Percentiles rank a stretch among this genome's conserved stretches.
phyloP scores from a whole-genome alignment of 2,113 vertebrate genomes.

The Narcine bancroftii region DNA sequence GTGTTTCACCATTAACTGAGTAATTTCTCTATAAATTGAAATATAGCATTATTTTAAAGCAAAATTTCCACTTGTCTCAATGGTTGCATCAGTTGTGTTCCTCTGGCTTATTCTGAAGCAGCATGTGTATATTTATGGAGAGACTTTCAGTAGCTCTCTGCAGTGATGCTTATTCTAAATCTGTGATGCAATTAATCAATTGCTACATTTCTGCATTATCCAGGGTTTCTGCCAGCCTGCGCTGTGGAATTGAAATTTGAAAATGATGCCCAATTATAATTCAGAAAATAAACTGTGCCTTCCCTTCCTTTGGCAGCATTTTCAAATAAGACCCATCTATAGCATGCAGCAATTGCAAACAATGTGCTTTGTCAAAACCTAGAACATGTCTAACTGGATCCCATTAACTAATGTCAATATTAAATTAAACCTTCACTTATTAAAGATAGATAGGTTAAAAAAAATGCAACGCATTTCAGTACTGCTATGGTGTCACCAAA shows the following conservation, averaged over 20 bases:
- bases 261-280: background rate
- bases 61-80: background rate
- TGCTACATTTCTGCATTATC: background rate
- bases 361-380: constrained; percentile 1
- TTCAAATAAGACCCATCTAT: background rate
- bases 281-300: background rate
- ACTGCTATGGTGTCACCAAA: background rate
- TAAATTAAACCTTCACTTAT: background rate
- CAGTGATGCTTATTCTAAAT: background rate
- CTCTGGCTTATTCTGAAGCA: background rate
- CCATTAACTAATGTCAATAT: background rate
- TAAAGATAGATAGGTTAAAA: background rate
- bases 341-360: background rate
- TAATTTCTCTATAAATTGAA: background rate
- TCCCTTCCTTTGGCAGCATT: background rate
- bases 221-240: background rate
- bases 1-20: background rate
- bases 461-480: background rate
- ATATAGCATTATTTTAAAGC: background rate
- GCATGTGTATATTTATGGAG: background rate
- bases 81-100: background rate
- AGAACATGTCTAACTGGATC: background rate
- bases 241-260: background rate
- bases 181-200: background rate
- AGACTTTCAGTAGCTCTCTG: background rate